A percentile compares a stretch with the other conserved stretches of the same genome.
Conservation (phyloP, 2,888 invertebrate species). For the Octonoba sinensis region DNA sequence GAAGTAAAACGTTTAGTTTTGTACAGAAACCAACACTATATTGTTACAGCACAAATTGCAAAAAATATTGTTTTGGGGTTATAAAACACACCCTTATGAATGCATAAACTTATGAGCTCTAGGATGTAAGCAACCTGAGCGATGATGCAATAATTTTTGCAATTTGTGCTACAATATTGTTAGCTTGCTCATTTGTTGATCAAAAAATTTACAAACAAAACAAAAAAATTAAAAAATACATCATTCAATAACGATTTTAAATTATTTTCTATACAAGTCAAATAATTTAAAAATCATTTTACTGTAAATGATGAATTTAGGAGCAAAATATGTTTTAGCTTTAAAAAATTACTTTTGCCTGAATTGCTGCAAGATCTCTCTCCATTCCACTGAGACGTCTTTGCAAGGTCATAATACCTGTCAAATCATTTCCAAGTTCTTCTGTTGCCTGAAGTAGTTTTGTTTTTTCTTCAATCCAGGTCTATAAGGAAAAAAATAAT, state of each 20-base stretch:
- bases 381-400: slow-evolving; percentile 98
- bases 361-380: slow-evolving; percentile 97
- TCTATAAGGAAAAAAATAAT: slow-evolving; percentile 66
- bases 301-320: neutral
- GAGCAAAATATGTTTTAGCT: neutral
- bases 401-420: slow-evolving; percentile 94
- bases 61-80: no score
- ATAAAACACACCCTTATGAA: no score
- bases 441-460: slow-evolving; percentile 97
- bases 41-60: neutral
- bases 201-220: neutral
- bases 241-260: no score
- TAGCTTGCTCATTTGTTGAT: neutral
- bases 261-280: no score
- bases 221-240: neutral
- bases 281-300: no score
- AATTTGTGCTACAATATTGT: no score
- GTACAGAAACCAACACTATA: no score
- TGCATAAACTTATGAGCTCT: no score
- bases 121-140: no score
- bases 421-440: slow-evolving; percentile 96
- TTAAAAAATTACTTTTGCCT: slow-evolving; percentile 80
- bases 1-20: no score
- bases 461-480: slow-evolving; percentile 99
- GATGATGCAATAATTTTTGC: no score